Evolutionary conservation across 2,888 invertebrate genomes (phyloP).

Genomic region (Acronicta psi): DNA sequence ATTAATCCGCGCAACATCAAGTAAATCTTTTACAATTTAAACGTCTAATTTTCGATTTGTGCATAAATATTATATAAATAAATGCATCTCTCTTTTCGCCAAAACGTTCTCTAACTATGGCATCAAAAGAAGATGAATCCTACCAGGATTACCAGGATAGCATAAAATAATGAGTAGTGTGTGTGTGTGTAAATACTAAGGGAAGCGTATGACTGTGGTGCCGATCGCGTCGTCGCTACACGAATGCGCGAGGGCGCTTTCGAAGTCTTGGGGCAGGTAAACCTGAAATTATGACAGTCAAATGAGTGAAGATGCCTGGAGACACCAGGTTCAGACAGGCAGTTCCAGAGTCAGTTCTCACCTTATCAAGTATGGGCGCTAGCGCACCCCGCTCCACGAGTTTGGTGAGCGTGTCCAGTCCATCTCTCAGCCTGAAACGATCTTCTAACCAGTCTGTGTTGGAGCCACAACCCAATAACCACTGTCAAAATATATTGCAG

Average conservation of each 20-base stretch:
- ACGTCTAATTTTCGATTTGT: no score
- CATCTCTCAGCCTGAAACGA: conserved; percentile 61
- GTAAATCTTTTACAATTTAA: no score
- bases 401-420: conserved; percentile 69
- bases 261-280: conserved; percentile 83
- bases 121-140: neutral
- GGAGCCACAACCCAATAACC: conserved; percentile 71
- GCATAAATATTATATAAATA: no score
- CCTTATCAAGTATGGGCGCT: conserved; percentile 81
- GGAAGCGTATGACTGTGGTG: conserved; percentile 82
- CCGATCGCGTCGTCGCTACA: conserved; percentile 84
- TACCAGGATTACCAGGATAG: conserved; percentile 45
- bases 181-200: conserved; percentile 58
- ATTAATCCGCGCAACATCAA: no score
- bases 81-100: no score
- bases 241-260: conserved; percentile 82
- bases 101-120: no score
- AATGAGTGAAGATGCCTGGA: neutral
- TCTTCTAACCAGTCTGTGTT: conserved; percentile 83
- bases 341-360: conserved; percentile 43
- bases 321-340: neutral
- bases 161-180: conserved; percentile 10
- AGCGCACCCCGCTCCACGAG: conserved; percentile 76
- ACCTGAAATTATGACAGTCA: conserved; percentile 65
- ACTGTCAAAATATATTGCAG: conserved; percentile 63